Evolutionary conservation across 2,113 vertebrate genomes (phyloP), one percentile per base, ranked within the genome.

Genomic region (Bathybates hornii): DNA sequence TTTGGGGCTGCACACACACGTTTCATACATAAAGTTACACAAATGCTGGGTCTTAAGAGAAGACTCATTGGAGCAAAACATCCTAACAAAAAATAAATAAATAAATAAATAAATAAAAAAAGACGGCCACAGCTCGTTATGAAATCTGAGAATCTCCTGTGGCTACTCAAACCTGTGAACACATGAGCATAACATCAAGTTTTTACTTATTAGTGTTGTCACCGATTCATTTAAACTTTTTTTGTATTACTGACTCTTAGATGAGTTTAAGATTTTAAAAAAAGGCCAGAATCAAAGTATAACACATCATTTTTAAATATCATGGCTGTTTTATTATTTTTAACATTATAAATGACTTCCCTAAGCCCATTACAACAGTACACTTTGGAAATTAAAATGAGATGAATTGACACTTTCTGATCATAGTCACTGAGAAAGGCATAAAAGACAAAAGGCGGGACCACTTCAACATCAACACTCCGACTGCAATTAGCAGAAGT

Each of bases 51-150:
- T 43, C 5, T 24, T 45, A 45, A 27, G 21, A 27, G 9, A 17
- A 29, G 8, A 48, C 41, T 48, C 21, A 21, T 45, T 10, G 0
- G 8, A 27, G 68, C 21, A 45, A 21, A 61, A 73, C 66, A 24
- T 45, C 7, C 7, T 9, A 14, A 57, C 2, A 0, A 54, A 3
- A 0, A 5, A 52, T 5, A n/a, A 0, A 17, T 4, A 7, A 68
- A 24, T 24, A 0, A 9, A 52, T 5, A n/a, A 24, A 24, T 24
- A 0, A 9, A 52, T 5, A n/a, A 0, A 17, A 2, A 7, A 68
- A 41, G 36, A 27, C 13, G 1, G 3, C 5, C n/a, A 9, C 21
- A 45, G 38, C 38, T 8, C 3, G 6, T 27, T 43, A 14, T 24
- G 66, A 71, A 71, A 71, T 43, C 38, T 43, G 3, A 43, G 21